A percentile compares a stretch with the other conserved stretches of the same genome.
phyloP scores from a whole-genome alignment of 2,797 vertebrate species.

The Pogonophryne albipinna region DNA sequence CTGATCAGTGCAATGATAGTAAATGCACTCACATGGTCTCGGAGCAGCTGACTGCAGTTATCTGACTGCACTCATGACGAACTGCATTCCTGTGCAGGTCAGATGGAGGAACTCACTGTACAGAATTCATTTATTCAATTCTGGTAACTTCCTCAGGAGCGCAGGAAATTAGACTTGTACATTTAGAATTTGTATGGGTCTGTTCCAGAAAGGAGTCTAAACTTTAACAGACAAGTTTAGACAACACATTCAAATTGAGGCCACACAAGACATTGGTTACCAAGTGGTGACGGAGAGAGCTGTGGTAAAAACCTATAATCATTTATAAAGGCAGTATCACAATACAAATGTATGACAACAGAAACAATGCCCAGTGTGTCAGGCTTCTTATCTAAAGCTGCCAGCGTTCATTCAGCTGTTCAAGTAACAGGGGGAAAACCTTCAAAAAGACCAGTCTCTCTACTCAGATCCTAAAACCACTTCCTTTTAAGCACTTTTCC shows the following conservation, averaged over 20 bases:
- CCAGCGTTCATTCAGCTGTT: not conserved
- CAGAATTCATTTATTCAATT: conserved; percentile 21
- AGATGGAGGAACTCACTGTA: conserved; percentile 1
- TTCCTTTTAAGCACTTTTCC: conserved; percentile 30
- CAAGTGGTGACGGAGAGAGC: not conserved
- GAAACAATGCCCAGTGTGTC: not conserved
- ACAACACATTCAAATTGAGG: not conserved
- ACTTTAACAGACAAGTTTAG: not conserved
- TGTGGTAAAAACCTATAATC: not conserved
- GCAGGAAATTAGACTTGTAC: conserved; percentile 17
- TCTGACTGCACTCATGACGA: conserved; percentile 2
- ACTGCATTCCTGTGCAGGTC: conserved; percentile 46
- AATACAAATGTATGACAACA: not conserved
- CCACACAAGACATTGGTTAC: not conserved
- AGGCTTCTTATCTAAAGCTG: not conserved
- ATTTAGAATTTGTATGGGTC: not conserved
- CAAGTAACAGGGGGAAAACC: not conserved
- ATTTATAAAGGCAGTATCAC: not conserved
- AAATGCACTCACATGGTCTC: conserved; percentile 57
- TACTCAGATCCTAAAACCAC: conserved; percentile 17
- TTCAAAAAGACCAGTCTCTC: not conserved
- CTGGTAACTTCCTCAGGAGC: conserved; percentile 16
- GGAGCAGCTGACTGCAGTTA: conserved; percentile 61
- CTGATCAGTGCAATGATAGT: conserved; percentile 12
- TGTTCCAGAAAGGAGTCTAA: not conserved